Evolutionary conservation across 2,888 invertebrate genomes (phyloP), one percentile per base, ranked within the genome.

Genomic region (Cerastis rubricosa): DNA sequence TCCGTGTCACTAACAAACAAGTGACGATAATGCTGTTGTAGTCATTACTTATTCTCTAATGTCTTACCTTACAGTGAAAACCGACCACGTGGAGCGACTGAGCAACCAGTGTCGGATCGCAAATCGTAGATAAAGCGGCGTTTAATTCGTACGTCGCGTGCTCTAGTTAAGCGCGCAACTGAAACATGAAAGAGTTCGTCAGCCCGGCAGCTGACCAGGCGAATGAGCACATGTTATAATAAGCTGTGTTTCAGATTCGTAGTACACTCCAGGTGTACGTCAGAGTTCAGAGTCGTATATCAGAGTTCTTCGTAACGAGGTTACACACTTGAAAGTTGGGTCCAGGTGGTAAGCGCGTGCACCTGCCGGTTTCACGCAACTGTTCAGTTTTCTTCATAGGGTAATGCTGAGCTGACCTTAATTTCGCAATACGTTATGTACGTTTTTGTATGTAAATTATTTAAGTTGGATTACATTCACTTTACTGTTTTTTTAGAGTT

Each of bases 321-420:
- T 72, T 69, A 79, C 74, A 77, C 73, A 78, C 74, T 86, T 85
- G 79, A 83, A 88, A 83, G 85, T 86, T 65, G 80, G 72, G 43
- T 86, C 87, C 91, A 90, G 91, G 85, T 89, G 89, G 65, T 67
- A 61, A 4, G 54, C 74, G 35, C 45, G 19, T 25, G 77, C 90
- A 89, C 85, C 88, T 89, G 88, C 79, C 79, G 74, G 40, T 79
- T 77, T 75, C 80, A 76, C 74, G 83, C 78, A 81, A 80, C 76
- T 84, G 79, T 86, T 82, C 76, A 73, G 71, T 82, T 78, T 68
- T 76, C 74, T 79, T 78, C 75, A 83, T 51, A 43, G 74, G 65
- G 65, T 69, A 61, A 71, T 66, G 68, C 49, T 54, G 57, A 35
- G 51, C 40, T 77, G 86, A 75, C 83, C 80, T 81, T 67, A 83